Conservation (phyloP, 2,888 invertebrate genomes). For the Tachystola acroxantha region DNA sequence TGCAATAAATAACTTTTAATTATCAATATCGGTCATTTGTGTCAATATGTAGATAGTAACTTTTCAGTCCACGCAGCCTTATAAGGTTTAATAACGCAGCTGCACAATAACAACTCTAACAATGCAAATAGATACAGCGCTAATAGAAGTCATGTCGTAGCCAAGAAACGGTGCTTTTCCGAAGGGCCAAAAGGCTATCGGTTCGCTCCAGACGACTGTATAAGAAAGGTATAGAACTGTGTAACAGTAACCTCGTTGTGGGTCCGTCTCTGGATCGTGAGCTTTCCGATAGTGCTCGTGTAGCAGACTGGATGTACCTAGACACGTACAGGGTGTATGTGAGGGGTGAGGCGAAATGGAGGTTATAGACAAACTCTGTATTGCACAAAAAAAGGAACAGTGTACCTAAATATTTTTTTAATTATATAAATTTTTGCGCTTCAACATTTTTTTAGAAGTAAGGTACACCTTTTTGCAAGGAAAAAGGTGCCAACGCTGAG, state of each 20-base stretch:
- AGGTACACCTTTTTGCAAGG: no score
- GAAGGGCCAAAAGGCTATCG: conserved; percentile 37
- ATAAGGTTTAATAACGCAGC: neutral
- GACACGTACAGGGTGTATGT: no score
- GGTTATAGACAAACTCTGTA: neutral
- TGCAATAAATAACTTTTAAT: no score
- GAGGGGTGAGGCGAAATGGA: no score
- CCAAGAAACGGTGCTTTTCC: conserved; percentile 33
- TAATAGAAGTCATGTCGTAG: conserved; percentile 5
- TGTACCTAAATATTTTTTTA: no score
- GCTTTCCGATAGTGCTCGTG: conserved; percentile 29
- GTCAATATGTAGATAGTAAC: no score
- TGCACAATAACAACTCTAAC: neutral
- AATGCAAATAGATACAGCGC: neutral
- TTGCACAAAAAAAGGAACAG: conserved; percentile 6
- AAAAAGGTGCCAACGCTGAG: no score
- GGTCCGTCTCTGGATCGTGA: conserved; percentile 36
- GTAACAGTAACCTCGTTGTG: conserved; percentile 56
- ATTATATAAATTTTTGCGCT: no score
- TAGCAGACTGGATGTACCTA: no score
- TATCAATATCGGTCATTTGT: no score
- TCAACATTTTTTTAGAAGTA: no score
- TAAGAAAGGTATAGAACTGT: conserved; percentile 38
- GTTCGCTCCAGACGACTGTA: conserved; percentile 29
- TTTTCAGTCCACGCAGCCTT: no score